Conservation (phyloP, 1,140 invertebrate species). For the Tetraneura akinire region DNA sequence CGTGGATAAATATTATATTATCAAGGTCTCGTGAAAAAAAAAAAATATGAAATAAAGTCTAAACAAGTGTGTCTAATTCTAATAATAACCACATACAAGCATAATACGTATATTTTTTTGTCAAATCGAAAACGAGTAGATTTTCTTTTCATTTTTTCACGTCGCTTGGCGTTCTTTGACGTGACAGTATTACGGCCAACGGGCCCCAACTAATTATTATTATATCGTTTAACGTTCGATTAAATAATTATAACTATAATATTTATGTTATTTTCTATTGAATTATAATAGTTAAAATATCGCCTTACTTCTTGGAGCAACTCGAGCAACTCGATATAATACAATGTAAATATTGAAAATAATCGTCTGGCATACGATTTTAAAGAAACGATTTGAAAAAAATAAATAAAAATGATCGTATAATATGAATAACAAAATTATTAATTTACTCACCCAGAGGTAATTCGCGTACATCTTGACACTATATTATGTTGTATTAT, state of each 20-base stretch:
- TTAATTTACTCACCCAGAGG: slow-evolving; percentile 32
- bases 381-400: background rate
- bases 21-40: slow-evolving; percentile 1
- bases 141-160: too few relatives aligned
- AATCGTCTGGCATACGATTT: background rate
- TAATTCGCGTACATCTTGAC: slow-evolving; percentile 13
- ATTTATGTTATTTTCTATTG: too few relatives aligned
- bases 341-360: background rate
- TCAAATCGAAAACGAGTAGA: background rate
- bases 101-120: too few relatives aligned
- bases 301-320: background rate
- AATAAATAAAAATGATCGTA: background rate
- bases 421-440: background rate
- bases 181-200: too few relatives aligned
- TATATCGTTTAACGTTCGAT: too few relatives aligned
- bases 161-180: too few relatives aligned
- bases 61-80: background rate
- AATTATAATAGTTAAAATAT: too few relatives aligned
- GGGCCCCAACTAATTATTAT: too few relatives aligned
- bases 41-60: background rate
- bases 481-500: background rate
- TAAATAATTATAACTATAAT: too few relatives aligned
- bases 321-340: background rate
- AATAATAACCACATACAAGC: too few relatives aligned
- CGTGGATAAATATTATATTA: slow-evolving; percentile 6